Evolutionary conservation across 2,888 invertebrate species (phyloP).

Genomic region (Drosophila neutralis): DNA sequence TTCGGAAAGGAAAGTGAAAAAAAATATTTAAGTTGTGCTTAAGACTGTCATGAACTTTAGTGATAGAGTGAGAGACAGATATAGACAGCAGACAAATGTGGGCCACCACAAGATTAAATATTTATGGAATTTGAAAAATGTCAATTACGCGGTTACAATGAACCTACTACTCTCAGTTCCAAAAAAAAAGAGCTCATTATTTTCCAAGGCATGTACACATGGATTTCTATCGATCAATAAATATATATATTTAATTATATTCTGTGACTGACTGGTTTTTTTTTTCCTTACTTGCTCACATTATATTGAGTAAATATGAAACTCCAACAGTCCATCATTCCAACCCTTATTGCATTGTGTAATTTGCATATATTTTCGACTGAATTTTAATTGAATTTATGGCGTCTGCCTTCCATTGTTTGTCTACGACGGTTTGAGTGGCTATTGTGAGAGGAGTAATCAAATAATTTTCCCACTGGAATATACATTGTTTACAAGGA

Average conservation of each 20-base stretch:
- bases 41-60: slow-evolving; percentile 52
- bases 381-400: slow-evolving; percentile 78
- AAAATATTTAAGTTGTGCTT: slow-evolving; percentile 69
- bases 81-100: slow-evolving; percentile 13
- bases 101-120: slow-evolving; percentile 28
- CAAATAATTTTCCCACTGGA: slow-evolving; percentile 63
- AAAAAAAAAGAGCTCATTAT: slow-evolving; percentile 8
- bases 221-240: slow-evolving; percentile 13
- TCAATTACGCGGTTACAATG: slow-evolving; percentile 39
- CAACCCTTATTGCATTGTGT: slow-evolving; percentile 60
- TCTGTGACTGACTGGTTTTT: slow-evolving; percentile 23
- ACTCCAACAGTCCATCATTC: slow-evolving; percentile 46
- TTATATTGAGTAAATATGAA: slow-evolving; percentile 13
- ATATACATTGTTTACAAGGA: slow-evolving; percentile 57
- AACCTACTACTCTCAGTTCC: neutral
- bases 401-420: slow-evolving; percentile 51
- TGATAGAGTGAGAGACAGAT: slow-evolving; percentile 14
- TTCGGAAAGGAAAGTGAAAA: slow-evolving; percentile 70
- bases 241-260: slow-evolving; percentile 26
- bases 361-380: slow-evolving; percentile 74
- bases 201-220: slow-evolving; percentile 5
- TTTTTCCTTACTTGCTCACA: neutral
- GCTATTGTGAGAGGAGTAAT: slow-evolving; percentile 19
- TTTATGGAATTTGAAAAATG: slow-evolving; percentile 55
- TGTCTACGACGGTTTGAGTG: slow-evolving; percentile 16